Base-by-base conservation (phyloP, 2,113 vertebrate species). In the Alligator mississippiensis region DNA sequence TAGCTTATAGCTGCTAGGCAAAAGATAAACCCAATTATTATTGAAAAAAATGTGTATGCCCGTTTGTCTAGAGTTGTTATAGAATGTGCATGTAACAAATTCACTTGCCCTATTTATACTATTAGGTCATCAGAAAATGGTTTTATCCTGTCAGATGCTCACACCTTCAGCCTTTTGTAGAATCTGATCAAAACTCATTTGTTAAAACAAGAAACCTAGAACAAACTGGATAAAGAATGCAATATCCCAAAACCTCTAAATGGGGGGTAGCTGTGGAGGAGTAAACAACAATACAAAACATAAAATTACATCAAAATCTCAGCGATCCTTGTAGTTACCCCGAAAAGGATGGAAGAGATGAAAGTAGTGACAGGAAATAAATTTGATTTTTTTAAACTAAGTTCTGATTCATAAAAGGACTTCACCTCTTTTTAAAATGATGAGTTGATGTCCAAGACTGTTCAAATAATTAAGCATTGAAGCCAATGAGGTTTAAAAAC, bases 1-100 rank as follows among this genome's bases (percentile, higher is more conserved):
- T 64, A 62, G 58, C 79, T 97, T 96, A 58, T 95, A 92, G 96
- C 94, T 97, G 55, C 78, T 96, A 70, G 89, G 96, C 87, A 97
- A 95, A 96, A 80, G 84, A 96, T 93, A 97, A 96, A 97, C 68
- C 72, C 68, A 97, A 90, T 97, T 97, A 95, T 97, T 96, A 58
- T 58, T 2, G 0, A 59, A 84, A 88, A 59, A 60, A 14, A 10
- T 88, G 12, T 9, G 0, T 17, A 38, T 34, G 38, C 72, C 97
- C 97, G 70, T 95, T 97, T 97, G 90, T 88, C 86, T 92, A 85
- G 80, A 95, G 81, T 82, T 96, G 87, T 47, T 92, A 90, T 77
- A 85, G 78, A 59, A 34, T 61, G 11, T 17, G 7, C 61, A 80
- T 6, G 25, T 25, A 76, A 30, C 17, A 85, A 93, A 88, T 4